Evolutionary conservation across 2,113 vertebrate species (phyloP).

Genomic region (Pholis gunnellus): DNA sequence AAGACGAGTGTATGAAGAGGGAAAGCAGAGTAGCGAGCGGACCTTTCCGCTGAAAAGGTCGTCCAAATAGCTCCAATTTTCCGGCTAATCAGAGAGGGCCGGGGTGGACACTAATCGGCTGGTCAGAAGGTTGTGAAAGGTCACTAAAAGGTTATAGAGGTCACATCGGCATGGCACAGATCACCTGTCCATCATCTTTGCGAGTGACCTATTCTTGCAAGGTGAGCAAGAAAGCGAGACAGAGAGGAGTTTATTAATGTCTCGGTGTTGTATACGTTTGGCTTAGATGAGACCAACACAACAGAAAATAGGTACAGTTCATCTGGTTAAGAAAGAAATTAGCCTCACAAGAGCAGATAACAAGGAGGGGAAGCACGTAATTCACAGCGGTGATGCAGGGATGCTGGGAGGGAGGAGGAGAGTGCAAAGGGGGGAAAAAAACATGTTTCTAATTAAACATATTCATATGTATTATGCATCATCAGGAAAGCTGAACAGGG

Average conservation of each 20-base stretch:
- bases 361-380: conserved; percentile 22
- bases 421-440: conserved; percentile 13
- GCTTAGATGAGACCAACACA: conserved; percentile 34
- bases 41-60: conserved; percentile 78
- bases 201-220: conserved; percentile 68
- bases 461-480: background rate
- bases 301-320: conserved; percentile 35
- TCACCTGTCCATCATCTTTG: conserved; percentile 72
- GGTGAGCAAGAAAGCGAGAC: conserved; percentile 43
- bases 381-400: conserved; percentile 37
- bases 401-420: conserved; percentile 19
- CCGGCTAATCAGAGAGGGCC: conserved; percentile 68
- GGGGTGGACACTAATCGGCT: conserved; percentile 70
- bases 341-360: conserved; percentile 55
- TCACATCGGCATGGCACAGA: conserved; percentile 42
- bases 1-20: conserved; percentile 40
- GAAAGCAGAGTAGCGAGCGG: conserved; percentile 55
- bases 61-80: conserved; percentile 67
- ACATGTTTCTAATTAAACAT: conserved; percentile 42
- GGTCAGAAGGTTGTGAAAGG: conserved; percentile 75
- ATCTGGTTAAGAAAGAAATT: conserved; percentile 55
- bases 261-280: conserved; percentile 38
- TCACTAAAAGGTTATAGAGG: conserved; percentile 72
- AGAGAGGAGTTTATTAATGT: conserved; percentile 48
- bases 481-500: background rate